phyloP scores from a whole-genome alignment of 2,888 invertebrate species.

The Melinaea marsaeus region DNA sequence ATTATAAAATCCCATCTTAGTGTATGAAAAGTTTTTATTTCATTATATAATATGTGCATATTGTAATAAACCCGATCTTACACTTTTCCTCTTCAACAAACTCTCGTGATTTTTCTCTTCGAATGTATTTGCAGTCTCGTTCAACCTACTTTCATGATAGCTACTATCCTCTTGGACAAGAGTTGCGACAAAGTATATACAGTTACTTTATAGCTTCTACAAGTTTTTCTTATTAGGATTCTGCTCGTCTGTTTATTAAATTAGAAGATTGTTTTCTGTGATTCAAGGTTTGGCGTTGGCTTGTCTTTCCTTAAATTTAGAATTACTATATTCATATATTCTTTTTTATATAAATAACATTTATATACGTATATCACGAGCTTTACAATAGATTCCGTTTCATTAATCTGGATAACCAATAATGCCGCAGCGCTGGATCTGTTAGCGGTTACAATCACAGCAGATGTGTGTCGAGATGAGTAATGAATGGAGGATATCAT shows the following conservation, averaged over 20 bases:
- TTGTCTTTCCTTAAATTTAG: too few species aligned
- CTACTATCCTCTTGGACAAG: not conserved
- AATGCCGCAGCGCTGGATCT: too few species aligned
- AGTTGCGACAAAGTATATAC: not conserved
- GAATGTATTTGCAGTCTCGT: not conserved
- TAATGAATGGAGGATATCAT: too few species aligned
- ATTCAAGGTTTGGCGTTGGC: too few species aligned
- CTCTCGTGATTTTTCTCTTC: not conserved
- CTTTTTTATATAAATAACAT: too few species aligned
- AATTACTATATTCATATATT: too few species aligned
- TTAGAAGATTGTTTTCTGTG: too few species aligned
- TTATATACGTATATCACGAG: too few species aligned
- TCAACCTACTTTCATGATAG: constrained; percentile 4
- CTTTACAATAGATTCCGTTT: too few species aligned
- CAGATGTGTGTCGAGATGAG: too few species aligned
- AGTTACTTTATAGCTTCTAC: not conserved
- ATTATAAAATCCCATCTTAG: not conserved
- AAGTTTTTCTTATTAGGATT: not conserved
- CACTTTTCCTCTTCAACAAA: not conserved
- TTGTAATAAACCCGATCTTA: not conserved
- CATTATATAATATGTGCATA: not conserved
- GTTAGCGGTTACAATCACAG: too few species aligned
- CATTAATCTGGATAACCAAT: too few species aligned
- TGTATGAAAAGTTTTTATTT: not conserved
- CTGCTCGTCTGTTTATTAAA: not conserved